These are phyloP conservation scores for Autographa pulchrina DNA, from an alignment of 2,888 invertebrate species.

Conservation along the genomic window DNA sequence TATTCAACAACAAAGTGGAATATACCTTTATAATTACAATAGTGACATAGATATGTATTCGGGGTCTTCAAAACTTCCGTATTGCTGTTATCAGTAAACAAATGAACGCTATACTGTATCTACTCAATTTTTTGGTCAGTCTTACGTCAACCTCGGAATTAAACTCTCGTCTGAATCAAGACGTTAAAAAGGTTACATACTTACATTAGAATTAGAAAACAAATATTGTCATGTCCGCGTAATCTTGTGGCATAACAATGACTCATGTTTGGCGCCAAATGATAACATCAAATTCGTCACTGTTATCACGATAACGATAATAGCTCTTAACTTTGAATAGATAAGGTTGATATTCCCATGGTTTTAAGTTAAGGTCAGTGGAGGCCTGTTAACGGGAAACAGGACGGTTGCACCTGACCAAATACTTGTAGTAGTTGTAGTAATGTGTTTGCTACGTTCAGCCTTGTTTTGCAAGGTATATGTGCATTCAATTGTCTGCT, in stretches of 20 bases:
- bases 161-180: background rate
- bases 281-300: conserved; percentile 54
- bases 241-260: conserved; percentile 35
- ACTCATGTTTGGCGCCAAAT: conserved; percentile 55
- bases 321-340: conserved; percentile 14
- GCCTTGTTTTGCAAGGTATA: conserved; percentile 36
- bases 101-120: background rate
- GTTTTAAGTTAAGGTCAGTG: conserved; percentile 27
- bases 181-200: conserved; percentile 2
- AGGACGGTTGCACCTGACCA: conserved; percentile 49
- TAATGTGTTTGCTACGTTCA: conserved; percentile 46
- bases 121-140: background rate
- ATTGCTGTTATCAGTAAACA: background rate
- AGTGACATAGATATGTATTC: background rate
- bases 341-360: conserved; percentile 36
- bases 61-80: background rate
- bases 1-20: no score
- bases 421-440: conserved; percentile 51
- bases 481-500: conserved; percentile 20
- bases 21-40: no score
- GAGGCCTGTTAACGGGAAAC: conserved; percentile 34
- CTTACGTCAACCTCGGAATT: conserved; percentile 1
- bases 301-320: conserved; percentile 44
- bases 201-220: conserved; percentile 8
- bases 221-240: conserved; percentile 3